These are phyloP conservation scores for Sarotherodon lohbergeri DNA, from an alignment of 2,113 vertebrate species.

Conservation along the genomic window DNA sequence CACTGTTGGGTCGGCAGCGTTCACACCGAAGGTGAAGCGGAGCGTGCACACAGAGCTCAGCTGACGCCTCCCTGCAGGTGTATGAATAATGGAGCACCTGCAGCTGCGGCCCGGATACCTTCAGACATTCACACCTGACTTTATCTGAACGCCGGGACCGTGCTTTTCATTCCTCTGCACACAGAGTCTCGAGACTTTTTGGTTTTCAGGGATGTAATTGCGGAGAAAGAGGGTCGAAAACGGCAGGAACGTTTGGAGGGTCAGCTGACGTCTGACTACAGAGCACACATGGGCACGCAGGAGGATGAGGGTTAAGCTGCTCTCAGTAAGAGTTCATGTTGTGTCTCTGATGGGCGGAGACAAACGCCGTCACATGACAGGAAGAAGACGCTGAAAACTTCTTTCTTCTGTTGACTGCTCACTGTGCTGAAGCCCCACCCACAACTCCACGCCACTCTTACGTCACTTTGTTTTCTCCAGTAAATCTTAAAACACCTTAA, in stretches of 20 bases:
- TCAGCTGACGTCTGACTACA: neutral
- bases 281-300: neutral
- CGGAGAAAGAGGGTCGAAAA: neutral
- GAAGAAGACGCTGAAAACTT: neutral
- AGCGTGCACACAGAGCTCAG: neutral
- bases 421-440: neutral
- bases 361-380: neutral
- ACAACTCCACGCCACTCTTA: neutral
- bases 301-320: neutral
- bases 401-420: neutral
- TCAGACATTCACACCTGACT: neutral
- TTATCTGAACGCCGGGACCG: neutral
- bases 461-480: neutral
- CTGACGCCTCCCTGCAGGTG: slow-evolving; percentile 6
- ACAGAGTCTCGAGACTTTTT: neutral
- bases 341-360: neutral
- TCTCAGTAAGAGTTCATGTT: neutral
- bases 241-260: neutral
- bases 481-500: neutral
- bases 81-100: slow-evolving; percentile 44
- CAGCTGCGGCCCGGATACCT: neutral
- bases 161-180: neutral
- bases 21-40: neutral
- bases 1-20: neutral
- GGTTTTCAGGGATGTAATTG: neutral